Evolutionary conservation across 2,113 vertebrate genomes (phyloP).

Genomic region (Planiliza haematocheilus): DNA sequence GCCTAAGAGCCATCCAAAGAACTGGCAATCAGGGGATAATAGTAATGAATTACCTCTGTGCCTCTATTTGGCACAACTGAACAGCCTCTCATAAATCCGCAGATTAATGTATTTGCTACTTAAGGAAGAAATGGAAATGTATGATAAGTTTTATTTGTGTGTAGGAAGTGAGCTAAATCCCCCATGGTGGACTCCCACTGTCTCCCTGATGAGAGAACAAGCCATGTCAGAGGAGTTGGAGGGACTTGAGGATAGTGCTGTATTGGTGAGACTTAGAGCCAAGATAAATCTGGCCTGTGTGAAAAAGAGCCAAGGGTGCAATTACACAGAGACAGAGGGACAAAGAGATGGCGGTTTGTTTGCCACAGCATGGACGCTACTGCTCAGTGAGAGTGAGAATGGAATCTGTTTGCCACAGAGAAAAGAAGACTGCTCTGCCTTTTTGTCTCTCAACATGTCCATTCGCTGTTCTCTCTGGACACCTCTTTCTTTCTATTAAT

Average conservation of each 20-base stretch:
- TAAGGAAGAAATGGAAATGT: background rate
- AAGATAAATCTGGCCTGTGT: constrained; percentile 47
- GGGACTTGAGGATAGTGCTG: constrained; percentile 20
- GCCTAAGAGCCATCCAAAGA: background rate
- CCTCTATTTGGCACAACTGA: constrained; percentile 8
- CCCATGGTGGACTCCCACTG: constrained; percentile 25
- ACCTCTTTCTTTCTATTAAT: constrained; percentile 15
- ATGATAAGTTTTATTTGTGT: constrained; percentile 8
- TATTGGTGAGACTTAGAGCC: constrained; percentile 34
- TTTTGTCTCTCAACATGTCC: constrained; percentile 22
- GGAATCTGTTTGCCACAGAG: constrained; percentile 45
- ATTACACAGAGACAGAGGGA: constrained; percentile 55
- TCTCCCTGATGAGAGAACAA: constrained; percentile 28
- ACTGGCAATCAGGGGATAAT: constrained; percentile 12
- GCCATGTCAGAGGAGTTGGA: constrained; percentile 27
- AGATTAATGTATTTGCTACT: constrained; percentile 35
- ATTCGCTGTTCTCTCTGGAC: constrained; percentile 28
- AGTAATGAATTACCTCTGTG: constrained; percentile 9
- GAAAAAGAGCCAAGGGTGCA: constrained; percentile 55
- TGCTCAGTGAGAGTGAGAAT: constrained; percentile 46
- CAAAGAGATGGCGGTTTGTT: constrained; percentile 60
- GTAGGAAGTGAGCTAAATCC: constrained; percentile 17
- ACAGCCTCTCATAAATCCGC: background rate
- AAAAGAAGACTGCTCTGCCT: constrained; percentile 12
- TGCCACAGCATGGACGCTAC: constrained; percentile 50